Base-by-base conservation (phyloP, 2,888 invertebrate species). In the Phania funesta region DNA sequence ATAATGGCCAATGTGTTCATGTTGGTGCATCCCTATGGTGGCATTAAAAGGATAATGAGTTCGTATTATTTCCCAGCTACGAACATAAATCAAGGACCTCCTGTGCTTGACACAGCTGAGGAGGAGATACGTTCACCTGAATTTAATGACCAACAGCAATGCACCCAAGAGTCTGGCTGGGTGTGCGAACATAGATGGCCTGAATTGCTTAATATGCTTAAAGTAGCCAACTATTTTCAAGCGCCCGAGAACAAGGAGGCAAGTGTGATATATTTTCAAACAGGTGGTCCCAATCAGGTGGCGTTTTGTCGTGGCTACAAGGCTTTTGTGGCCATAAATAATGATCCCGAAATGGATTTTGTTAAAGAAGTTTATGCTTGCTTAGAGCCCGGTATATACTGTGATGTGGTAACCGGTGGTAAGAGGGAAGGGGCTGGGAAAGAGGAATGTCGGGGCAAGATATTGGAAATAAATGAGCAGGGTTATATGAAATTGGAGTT, bases 171-270 rank as follows among this genome's bases (percentile, higher is more conserved):
- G 5, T 93, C 93, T 83, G 95, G 95, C 1, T 96, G 95, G 95
- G 91, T 96, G 0, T 96, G 96, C 87, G 96, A 97, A 90, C 95
- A 96, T 90, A 93, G 96, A 24, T 96, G 96, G 96, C 92, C 94
- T 0, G 94, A 95, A 87, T 95, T 96, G 85, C 94, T 91, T 90
- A 93, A 93, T 84, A 96, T 96, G 96, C 94, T 95, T 0, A 92
- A 90, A 1, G 96, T 96, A 89, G 93, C 94, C 73, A 95, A 95
- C 86, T 82, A 78, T 65, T 82, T 82, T 48, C 26, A 26, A 18
- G 92, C 91, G 0, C 95, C 93, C 0, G 92, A 91, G 16, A 92
- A 91, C 22, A 93, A 93, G 0, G 89, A 87, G 0, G 81, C 84
- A 89, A 6, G 92, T 93, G 9, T 95, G 0, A 92, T 91, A 24